Conservation (phyloP, 2,113 vertebrate genomes). For the Callopanchax toddi region DNA sequence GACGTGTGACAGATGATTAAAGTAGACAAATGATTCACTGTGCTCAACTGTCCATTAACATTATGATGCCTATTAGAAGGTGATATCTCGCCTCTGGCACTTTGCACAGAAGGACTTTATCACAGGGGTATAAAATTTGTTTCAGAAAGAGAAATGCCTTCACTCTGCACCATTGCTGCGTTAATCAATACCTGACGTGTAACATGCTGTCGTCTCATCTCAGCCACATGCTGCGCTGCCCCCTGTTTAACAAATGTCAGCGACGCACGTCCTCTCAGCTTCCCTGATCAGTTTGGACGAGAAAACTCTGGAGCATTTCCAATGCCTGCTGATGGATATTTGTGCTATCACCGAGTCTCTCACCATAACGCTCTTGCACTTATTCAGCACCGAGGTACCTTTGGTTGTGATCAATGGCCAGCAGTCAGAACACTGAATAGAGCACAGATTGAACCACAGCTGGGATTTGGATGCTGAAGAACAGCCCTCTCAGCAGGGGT, state of each 20-base stretch:
- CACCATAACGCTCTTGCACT: conserved; percentile 74
- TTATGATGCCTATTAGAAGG: conserved; percentile 57
- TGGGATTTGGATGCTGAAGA: conserved; percentile 73
- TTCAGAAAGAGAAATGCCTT: conserved; percentile 9
- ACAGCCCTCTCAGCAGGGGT: conserved; percentile 70
- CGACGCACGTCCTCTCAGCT: conserved; percentile 24
- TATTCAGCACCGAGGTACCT: conserved; percentile 79
- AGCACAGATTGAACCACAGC: conserved; percentile 80
- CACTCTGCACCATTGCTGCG: background rate
- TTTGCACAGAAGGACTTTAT: conserved; percentile 41
- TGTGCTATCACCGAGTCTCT: conserved; percentile 71
- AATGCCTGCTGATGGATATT: conserved; percentile 76
- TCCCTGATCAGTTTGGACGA: conserved; percentile 37
- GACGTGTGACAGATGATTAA: conserved; percentile 59
- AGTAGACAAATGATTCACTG: conserved; percentile 71
- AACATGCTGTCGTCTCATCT: conserved; percentile 31
- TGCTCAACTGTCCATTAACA: conserved; percentile 70
- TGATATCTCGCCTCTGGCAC: conserved; percentile 58
- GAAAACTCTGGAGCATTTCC: conserved; percentile 51
- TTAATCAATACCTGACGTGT: conserved; percentile 12
- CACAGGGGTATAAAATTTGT: conserved; percentile 16
- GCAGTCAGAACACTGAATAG: conserved; percentile 75
- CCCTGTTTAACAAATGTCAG: conserved; percentile 49
- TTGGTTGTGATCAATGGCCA: conserved; percentile 81
- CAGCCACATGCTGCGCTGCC: conserved; percentile 35